A percentile compares a stretch with the other conserved stretches of the same genome.
phyloP scores from a whole-genome alignment of 2,888 invertebrate genomes.

The Acanthosepion pharaonis region DNA sequence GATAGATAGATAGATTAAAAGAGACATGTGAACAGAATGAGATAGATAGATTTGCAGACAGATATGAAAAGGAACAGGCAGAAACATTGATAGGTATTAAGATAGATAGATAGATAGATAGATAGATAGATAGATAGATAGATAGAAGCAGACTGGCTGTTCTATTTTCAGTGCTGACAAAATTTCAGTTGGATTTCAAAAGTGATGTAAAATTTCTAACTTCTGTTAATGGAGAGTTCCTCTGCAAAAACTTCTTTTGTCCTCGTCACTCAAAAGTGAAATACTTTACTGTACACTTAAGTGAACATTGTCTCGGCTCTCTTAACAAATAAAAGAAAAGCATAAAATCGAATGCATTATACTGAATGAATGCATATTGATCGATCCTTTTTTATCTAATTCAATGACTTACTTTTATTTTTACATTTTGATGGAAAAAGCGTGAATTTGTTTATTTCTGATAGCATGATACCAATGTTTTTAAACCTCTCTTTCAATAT shows the following conservation, averaged over 20 bases:
- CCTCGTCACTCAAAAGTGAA: background rate
- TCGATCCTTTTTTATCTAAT: background rate
- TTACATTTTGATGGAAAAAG: background rate
- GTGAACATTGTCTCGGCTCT: background rate
- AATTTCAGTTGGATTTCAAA: background rate
- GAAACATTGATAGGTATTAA: background rate
- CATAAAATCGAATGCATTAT: background rate
- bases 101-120: background rate
- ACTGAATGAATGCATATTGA: background rate
- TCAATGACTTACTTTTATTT: background rate
- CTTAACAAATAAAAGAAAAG: background rate
- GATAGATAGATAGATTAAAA: too few relatives aligned
- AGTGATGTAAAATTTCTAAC: background rate
- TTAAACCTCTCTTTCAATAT: too few relatives aligned
- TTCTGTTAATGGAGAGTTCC: background rate
- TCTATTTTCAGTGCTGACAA: background rate
- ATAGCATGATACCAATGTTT: too few relatives aligned
- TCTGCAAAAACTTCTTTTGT: background rate
- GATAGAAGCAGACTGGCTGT: background rate
- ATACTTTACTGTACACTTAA: background rate
- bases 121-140: background rate
- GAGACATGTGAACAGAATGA: too few relatives aligned
- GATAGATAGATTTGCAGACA: too few relatives aligned
- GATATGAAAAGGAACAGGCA: too few relatives aligned
- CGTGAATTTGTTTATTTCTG: too few relatives aligned